Percentiles rank a stretch among this genome's conserved stretches.
Conservation (phyloP, 1,140 invertebrate species). For the Drosophila guanche region DNA sequence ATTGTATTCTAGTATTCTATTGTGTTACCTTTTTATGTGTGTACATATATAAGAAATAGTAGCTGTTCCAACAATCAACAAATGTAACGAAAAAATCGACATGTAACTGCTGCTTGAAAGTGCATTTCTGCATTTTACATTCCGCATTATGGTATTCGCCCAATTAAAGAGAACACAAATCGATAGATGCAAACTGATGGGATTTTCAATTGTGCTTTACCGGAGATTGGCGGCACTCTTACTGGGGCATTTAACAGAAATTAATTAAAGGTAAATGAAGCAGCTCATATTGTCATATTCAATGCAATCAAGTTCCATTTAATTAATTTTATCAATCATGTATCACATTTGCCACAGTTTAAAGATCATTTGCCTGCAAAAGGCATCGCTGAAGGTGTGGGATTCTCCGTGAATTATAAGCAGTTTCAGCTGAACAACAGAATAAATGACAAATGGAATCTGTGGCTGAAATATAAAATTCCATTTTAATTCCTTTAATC, state of each 20-base stretch:
- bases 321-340: slow-evolving; percentile 16
- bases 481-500: no score
- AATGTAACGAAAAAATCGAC: slow-evolving; percentile 46
- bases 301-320: neutral
- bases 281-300: no score
- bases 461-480: no score
- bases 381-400: neutral
- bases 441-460: no score
- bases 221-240: neutral
- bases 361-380: slow-evolving; percentile 24
- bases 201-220: neutral
- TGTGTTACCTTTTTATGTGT: slow-evolving; percentile 31
- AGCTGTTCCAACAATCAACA: slow-evolving; percentile 44
- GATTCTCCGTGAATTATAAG: slow-evolving; percentile 24
- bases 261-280: slow-evolving; percentile 1
- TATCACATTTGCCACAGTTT: slow-evolving; percentile 16
- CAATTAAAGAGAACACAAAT: slow-evolving; percentile 33
- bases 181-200: slow-evolving; percentile 20
- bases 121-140: slow-evolving; percentile 3
- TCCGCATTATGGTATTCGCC: slow-evolving; percentile 10
- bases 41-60: slow-evolving; percentile 61
- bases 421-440: no score
- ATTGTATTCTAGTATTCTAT: slow-evolving; percentile 2
- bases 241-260: neutral
- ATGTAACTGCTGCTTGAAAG: slow-evolving; percentile 73